These are phyloP conservation scores for Bombus superbus DNA, from an alignment of 1,140 invertebrate species.

Conservation along the genomic window DNA sequence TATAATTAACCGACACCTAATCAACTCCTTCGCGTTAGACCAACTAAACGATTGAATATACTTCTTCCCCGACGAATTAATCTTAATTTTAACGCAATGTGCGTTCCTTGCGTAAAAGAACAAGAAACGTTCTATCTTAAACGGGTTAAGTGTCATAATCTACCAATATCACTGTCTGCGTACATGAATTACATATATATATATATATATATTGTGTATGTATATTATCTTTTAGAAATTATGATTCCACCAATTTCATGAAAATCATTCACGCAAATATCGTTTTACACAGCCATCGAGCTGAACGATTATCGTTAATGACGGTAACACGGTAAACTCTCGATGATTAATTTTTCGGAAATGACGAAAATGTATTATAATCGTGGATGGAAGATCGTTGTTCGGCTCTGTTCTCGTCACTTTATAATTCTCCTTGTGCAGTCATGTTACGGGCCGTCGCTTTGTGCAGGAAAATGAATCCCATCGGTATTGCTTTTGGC, in stretches of 20 bases:
- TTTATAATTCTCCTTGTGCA: conserved; percentile 29
- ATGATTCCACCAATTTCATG: neutral
- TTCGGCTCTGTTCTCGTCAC: neutral
- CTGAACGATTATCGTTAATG: neutral
- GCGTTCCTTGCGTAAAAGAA: no score
- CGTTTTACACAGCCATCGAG: neutral
- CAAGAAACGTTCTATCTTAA: no score
- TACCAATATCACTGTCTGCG: no score
- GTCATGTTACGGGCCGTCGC: neutral
- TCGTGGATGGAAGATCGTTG: neutral
- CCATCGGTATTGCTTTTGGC: conserved; percentile 29
- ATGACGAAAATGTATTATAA: conserved; percentile 15
- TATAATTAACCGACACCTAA: neutral
- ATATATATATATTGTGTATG: no score
- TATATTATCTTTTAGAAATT: no score
- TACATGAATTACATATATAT: no score
- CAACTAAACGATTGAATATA: no score
- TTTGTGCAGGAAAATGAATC: conserved; percentile 38
- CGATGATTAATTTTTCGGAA: neutral
- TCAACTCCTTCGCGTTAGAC: no score
- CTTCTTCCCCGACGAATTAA: no score
- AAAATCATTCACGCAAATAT: neutral
- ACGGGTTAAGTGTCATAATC: no score
- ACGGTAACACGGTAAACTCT: neutral
- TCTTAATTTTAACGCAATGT: no score